Base-by-base conservation (phyloP, 2,888 invertebrate species). In the Miltochrista miniata region DNA sequence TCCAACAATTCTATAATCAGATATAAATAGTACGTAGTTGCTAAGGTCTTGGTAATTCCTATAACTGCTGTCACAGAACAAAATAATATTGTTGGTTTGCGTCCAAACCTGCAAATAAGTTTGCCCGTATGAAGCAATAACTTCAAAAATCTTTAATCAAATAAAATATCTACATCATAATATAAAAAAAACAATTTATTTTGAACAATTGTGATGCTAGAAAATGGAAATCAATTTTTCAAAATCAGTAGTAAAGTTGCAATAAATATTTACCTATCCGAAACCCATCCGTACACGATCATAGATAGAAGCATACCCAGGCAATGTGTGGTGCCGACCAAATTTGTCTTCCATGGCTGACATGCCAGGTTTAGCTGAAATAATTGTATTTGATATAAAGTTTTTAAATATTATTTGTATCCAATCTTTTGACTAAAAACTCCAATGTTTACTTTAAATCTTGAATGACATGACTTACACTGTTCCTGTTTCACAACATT, bases 281-380 rank as follows among this genome's bases (percentile, higher is more conserved):
- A 67, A 59, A 83, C 61, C 81, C 79, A 84, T 0, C 89, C 88
- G 0, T 70, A 65, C 0, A 79, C 18, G 3, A 83, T n/a, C 85
- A 85, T 83, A 0, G 86, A 79, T 0, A 81, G 9, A 36, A 87
- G 66, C 77, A 83, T 79, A 0, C 88, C 89, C 0, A 79, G 56
- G 47, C 70, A 83, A 64, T 87, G 88, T 4, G 86, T 59, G 0
- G 87, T 85, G 5, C 88, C 88, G 2, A 89, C 76, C 37, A 86
- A 63, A 48, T 81, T 87, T 0, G 70, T 64, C 50, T 74, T 78
- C 85, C 83, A 85, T 1, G 85, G 85, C 29, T 81, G 73, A 41
- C 88, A 89, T 0, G 83, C 88, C 34, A 89, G 65, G 56, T 86
- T 66, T 24, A 88, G 49, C 88, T 88, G 70, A 1, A 74, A 72